These are phyloP conservation scores for Melanaphis sacchari DNA, from an alignment of 1,140 invertebrate genomes.

Conservation along the genomic window DNA sequence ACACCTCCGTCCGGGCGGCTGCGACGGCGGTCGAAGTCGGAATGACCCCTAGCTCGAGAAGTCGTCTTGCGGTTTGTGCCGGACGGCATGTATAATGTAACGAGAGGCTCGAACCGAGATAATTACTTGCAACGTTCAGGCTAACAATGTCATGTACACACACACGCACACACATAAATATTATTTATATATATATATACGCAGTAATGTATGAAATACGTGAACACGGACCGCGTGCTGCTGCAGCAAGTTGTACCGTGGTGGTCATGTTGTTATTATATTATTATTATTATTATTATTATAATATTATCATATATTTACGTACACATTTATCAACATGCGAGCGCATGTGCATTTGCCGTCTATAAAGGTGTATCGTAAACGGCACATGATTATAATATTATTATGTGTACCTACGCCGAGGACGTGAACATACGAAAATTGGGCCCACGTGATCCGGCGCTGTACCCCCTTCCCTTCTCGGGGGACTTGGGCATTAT, in stretches of 20 bases:
- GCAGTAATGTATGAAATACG: no score
- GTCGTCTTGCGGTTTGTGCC: conserved; percentile 42
- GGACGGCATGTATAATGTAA: not conserved
- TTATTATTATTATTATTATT: not conserved
- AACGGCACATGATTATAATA: not conserved
- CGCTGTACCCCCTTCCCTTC: not conserved
- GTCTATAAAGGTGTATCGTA: not conserved
- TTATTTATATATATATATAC: no score
- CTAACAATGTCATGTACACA: not conserved
- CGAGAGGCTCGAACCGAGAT: not conserved
- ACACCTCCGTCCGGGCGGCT: not conserved
- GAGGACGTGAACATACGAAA: conserved; percentile 1
- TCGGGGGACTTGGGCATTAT: not conserved
- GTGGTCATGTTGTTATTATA: not conserved
- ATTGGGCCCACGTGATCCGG: conserved; percentile 29
- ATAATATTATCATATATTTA: not conserved
- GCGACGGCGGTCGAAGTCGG: not conserved
- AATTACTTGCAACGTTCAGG: not conserved
- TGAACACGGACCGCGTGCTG: not conserved
- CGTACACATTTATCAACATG: not conserved
- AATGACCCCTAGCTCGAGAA: conserved; percentile 11
- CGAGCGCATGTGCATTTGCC: not conserved
- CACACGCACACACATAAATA: no score
- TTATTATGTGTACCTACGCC: not conserved
- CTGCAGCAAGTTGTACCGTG: not conserved